These are phyloP conservation scores for Sinocyclocheilus grahami DNA, from an alignment of 2,113 vertebrate genomes.

Conservation along the genomic window DNA sequence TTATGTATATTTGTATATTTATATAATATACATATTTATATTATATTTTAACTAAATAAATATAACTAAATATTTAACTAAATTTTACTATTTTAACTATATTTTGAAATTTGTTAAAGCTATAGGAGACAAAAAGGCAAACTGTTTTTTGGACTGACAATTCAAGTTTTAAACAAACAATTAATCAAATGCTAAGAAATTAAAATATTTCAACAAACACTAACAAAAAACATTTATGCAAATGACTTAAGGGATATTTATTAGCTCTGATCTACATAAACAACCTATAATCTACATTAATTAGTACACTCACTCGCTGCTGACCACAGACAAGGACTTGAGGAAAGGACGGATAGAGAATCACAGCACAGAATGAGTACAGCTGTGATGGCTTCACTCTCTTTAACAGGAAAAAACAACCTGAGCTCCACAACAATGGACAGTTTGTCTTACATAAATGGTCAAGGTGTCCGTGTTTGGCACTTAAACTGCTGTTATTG, in stretches of 20 bases:
- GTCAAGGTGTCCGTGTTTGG: slow-evolving; percentile 48
- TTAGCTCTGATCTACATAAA: neutral
- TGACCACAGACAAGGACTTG: neutral
- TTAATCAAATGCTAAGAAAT: too few species aligned
- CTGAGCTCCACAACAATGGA: slow-evolving; percentile 72
- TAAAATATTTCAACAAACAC: too few species aligned
- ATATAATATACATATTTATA: neutral
- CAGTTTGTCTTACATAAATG: slow-evolving; percentile 45
- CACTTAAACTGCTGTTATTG: slow-evolving; percentile 37
- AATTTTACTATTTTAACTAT: neutral
- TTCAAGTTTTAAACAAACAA: too few species aligned
- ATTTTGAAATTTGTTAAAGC: neutral
- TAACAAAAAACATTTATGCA: too few species aligned
- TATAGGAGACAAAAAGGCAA: too few species aligned
- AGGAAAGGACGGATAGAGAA: slow-evolving; percentile 57
- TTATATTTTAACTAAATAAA: neutral
- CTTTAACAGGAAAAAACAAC: slow-evolving; percentile 74
- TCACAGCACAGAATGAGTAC: slow-evolving; percentile 57
- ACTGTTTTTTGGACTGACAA: too few species aligned
- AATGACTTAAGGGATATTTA: too few species aligned
- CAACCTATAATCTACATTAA: neutral
- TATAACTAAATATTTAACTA: neutral
- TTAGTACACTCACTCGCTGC: neutral
- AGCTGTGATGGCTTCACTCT: slow-evolving; percentile 61
- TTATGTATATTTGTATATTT: too few species aligned